Evolutionary conservation across 2,113 vertebrate genomes (phyloP).

Genomic region (human): DNA sequence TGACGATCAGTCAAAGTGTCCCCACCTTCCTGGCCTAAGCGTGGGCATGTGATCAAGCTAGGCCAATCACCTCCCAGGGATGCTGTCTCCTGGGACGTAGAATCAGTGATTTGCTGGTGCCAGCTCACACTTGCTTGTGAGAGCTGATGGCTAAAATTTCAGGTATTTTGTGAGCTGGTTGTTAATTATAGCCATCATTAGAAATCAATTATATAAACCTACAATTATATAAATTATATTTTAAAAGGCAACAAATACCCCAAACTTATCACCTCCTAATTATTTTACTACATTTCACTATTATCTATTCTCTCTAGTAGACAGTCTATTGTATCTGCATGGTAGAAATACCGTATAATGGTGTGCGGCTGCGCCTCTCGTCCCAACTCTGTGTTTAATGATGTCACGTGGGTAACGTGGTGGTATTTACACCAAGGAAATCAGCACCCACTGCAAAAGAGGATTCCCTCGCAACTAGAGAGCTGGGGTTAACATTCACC

Average conservation of each 20-base stretch:
- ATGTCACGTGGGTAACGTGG: fast-evolving
- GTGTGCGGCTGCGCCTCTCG: fast-evolving
- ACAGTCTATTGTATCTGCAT: too few species aligned
- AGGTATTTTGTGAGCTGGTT: background rate
- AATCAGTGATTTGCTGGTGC: background rate
- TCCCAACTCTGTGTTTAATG: background rate
- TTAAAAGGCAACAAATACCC: background rate
- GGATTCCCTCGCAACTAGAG: background rate
- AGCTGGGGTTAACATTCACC: background rate
- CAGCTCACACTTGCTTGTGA: background rate
- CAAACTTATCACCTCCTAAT: background rate
- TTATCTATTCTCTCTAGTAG: background rate
- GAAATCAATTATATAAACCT: background rate
- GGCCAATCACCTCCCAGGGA: background rate
- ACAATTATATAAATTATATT: background rate
- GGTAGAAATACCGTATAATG: fast-evolving
- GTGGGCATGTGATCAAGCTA: background rate
- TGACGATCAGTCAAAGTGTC: background rate
- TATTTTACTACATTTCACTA: background rate
- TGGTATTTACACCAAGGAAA: background rate
- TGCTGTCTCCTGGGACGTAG: background rate
- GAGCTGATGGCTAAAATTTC: background rate
- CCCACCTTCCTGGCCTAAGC: background rate
- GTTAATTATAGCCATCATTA: background rate
- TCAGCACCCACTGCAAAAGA: fast-evolving